These are phyloP conservation scores for Drosophila tsacasi DNA, from an alignment of 1,140 invertebrate species.

Conservation along the genomic window DNA sequence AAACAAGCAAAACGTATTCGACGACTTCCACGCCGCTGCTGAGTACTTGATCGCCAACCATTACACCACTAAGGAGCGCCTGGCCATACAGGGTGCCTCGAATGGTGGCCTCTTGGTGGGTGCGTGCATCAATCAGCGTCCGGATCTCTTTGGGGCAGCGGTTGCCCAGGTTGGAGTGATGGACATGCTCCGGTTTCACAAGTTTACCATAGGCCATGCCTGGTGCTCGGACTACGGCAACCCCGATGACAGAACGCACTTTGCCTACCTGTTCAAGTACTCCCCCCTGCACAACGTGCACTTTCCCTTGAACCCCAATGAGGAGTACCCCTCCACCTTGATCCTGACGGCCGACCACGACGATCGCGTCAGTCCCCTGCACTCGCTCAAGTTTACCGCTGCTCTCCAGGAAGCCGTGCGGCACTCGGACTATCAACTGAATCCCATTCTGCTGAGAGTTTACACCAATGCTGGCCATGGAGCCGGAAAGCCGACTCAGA, in stretches of 20 bases:
- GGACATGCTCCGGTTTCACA: slow-evolving; percentile 99
- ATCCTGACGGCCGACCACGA: slow-evolving; percentile 98
- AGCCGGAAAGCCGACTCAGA: slow-evolving; percentile 95
- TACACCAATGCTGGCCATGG: slow-evolving; percentile 99
- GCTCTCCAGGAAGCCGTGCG: slow-evolving; percentile 93
- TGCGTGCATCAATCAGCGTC: slow-evolving; percentile 97
- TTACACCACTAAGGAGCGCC: slow-evolving; percentile 92
- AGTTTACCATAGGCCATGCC: slow-evolving; percentile 98
- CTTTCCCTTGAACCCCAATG: slow-evolving; percentile 86
- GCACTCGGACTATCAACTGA: slow-evolving; percentile 89
- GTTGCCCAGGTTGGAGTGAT: slow-evolving; percentile 97
- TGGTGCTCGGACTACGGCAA: slow-evolving; percentile 98
- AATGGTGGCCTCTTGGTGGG: slow-evolving; percentile 98
- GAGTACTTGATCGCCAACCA: slow-evolving; percentile 94
- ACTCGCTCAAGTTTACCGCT: slow-evolving; percentile 98
- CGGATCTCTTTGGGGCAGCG: slow-evolving; percentile 96
- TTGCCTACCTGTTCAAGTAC: slow-evolving; percentile 95
- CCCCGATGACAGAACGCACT: slow-evolving; percentile 94
- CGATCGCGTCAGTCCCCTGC: slow-evolving; percentile 97
- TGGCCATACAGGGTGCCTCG: slow-evolving; percentile 97
- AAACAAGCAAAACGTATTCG: slow-evolving; percentile 99
- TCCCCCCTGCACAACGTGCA: slow-evolving; percentile 98
- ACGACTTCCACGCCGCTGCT: slow-evolving; percentile 97
- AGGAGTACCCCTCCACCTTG: slow-evolving; percentile 95
- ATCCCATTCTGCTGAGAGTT: slow-evolving; percentile 95